Percentiles rank a stretch among this genome's conserved stretches.
phyloP scores from a whole-genome alignment of 2,797 vertebrate species.

The Myotis findleyi region DNA sequence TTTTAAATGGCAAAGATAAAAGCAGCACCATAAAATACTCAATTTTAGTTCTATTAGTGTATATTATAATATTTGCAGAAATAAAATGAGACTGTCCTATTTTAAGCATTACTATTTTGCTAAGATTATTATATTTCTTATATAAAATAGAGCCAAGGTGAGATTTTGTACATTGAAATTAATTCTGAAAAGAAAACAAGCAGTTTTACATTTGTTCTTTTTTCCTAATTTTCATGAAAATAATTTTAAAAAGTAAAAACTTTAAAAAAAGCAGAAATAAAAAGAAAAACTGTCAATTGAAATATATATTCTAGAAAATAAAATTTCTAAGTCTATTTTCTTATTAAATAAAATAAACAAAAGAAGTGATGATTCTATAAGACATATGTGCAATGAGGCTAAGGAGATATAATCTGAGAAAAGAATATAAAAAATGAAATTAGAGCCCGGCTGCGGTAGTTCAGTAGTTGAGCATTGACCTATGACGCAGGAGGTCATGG shows the following conservation, averaged over 20 bases:
- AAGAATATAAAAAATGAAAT: background rate
- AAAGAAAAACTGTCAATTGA: background rate
- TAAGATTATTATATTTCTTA: background rate
- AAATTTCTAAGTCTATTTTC: background rate
- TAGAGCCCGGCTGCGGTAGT: no score
- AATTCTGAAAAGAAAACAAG: background rate
- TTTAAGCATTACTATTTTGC: background rate
- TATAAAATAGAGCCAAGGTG: background rate
- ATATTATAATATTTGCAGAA: constrained; percentile 22
- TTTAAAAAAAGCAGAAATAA: background rate
- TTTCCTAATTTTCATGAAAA: background rate
- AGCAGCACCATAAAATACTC: background rate
- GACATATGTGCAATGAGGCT: background rate
- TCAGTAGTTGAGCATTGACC: no score
- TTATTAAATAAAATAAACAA: background rate
- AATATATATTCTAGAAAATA: background rate
- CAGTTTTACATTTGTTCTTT: background rate
- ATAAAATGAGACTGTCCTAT: background rate
- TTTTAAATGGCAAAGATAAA: background rate
- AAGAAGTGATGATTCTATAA: background rate
- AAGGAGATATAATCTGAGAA: background rate
- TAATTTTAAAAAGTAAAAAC: background rate
- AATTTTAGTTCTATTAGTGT: background rate
- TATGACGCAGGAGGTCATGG: no score
- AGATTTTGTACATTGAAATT: background rate